These are phyloP conservation scores for Lycia hirtaria DNA, from an alignment of 2,888 invertebrate genomes.

Conservation along the genomic window DNA sequence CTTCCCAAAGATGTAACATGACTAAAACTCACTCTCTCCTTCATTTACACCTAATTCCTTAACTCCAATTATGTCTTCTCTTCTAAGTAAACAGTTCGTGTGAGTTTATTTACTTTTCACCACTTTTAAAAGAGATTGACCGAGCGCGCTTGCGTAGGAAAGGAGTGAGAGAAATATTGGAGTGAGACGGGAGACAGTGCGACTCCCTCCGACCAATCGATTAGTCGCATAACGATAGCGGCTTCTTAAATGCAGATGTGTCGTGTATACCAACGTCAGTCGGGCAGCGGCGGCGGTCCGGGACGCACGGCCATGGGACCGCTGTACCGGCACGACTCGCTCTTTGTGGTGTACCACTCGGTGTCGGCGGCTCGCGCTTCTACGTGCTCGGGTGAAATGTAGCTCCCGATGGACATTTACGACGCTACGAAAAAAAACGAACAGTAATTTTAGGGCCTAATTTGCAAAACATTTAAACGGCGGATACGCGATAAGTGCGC, in stretches of 20 bases:
- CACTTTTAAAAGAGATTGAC: constrained; percentile 76
- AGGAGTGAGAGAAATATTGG: constrained; percentile 65
- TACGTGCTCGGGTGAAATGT: constrained; percentile 53
- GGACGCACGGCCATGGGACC: constrained; percentile 67
- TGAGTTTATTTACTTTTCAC: constrained; percentile 82
- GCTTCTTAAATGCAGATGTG: constrained; percentile 86
- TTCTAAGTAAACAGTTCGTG: constrained; percentile 73
- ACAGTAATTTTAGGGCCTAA: constrained; percentile 19
- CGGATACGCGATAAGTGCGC: constrained; percentile 65
- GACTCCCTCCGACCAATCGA: constrained; percentile 84
- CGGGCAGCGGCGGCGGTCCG: constrained; percentile 73
- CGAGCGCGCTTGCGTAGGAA: constrained; percentile 70
- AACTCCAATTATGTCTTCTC: constrained; percentile 60
- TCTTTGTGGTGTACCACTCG: constrained; percentile 70
- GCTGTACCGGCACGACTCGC: constrained; percentile 57
- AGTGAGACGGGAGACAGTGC: constrained; percentile 72
- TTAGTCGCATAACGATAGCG: constrained; percentile 86
- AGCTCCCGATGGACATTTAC: constrained; percentile 26
- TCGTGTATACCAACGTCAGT: constrained; percentile 82
- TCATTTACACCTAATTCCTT: constrained; percentile 44
- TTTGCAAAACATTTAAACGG: constrained; percentile 26
- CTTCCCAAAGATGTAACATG: constrained; percentile 26
- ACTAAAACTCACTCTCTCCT: constrained; percentile 15
- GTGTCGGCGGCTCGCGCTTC: constrained; percentile 57
- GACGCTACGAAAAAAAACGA: constrained; percentile 14